Conservation (phyloP, 2,888 invertebrate species). For the Entomobrya proxima region DNA sequence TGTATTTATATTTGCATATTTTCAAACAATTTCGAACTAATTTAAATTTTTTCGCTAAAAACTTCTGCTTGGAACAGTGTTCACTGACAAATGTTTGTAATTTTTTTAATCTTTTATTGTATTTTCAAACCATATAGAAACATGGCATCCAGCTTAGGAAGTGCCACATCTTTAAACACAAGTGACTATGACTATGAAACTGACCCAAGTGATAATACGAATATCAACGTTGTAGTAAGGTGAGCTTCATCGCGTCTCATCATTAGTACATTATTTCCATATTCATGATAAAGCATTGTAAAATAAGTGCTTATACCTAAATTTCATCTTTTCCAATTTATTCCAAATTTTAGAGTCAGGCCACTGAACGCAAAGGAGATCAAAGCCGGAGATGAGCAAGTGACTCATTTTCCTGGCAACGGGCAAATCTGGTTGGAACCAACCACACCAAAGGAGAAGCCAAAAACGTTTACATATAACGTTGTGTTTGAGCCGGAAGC, state of each 20-base stretch:
- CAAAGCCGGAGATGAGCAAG: conserved; percentile 83
- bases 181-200: conserved; percentile 72
- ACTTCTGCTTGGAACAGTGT: too few species aligned
- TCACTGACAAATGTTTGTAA: too few species aligned
- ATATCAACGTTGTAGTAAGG: conserved; percentile 93
- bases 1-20: too few species aligned
- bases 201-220: conserved; percentile 77
- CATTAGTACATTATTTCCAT: too few species aligned
- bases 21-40: too few species aligned
- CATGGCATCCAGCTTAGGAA: conserved; percentile 74
- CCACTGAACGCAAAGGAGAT: conserved; percentile 88
- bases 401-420: conserved; percentile 91
- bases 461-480: conserved; percentile 94
- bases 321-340: background rate
- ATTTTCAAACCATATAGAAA: conserved; percentile 63
- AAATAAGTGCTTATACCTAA: too few species aligned
- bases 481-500: conserved; percentile 96
- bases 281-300: too few species aligned
- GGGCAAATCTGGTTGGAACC: conserved; percentile 84
- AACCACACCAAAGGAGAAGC: conserved; percentile 80
- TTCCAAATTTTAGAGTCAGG: conserved; percentile 80
- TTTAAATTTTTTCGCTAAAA: too few species aligned
- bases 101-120: too few species aligned
- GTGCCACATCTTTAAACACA: conserved; percentile 75
- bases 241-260: too few species aligned